Evolutionary conservation across 1,140 invertebrate species (phyloP).

Genomic region (Papilio polytes): DNA sequence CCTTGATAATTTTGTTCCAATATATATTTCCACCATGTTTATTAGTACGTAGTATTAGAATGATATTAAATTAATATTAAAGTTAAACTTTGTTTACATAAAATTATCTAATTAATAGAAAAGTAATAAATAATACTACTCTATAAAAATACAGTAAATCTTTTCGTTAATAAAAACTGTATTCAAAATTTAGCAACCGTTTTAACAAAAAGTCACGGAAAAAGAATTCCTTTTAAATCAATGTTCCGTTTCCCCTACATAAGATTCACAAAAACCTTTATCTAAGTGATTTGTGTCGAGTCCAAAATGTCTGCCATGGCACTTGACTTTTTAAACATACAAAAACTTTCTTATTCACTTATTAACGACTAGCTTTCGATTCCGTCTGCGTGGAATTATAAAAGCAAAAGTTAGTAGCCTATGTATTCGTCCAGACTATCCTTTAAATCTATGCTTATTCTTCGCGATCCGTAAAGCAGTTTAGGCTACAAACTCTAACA

Average conservation of each 20-base stretch:
- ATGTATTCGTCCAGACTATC: too few species aligned
- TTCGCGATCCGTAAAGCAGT: too few species aligned
- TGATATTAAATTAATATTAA: too few species aligned
- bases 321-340: not conserved
- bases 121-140: not conserved
- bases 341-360: not conserved
- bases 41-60: too few species aligned
- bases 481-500: too few species aligned
- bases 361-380: not conserved
- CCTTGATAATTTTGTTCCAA: too few species aligned
- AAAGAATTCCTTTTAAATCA: not conserved
- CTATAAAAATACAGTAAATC: not conserved
- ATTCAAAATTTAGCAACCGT: slow-evolving; percentile 5
- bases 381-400: too few species aligned
- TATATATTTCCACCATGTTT: too few species aligned
- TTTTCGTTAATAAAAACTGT: not conserved
- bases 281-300: not conserved
- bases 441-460: too few species aligned
- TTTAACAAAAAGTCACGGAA: not conserved
- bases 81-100: too few species aligned
- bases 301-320: not conserved
- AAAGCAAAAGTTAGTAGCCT: too few species aligned
- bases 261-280: not conserved
- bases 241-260: not conserved
- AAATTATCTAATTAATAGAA: too few species aligned